These are phyloP conservation scores for Lipophrys pholis DNA, from an alignment of 2,113 vertebrate species.

Conservation along the genomic window DNA sequence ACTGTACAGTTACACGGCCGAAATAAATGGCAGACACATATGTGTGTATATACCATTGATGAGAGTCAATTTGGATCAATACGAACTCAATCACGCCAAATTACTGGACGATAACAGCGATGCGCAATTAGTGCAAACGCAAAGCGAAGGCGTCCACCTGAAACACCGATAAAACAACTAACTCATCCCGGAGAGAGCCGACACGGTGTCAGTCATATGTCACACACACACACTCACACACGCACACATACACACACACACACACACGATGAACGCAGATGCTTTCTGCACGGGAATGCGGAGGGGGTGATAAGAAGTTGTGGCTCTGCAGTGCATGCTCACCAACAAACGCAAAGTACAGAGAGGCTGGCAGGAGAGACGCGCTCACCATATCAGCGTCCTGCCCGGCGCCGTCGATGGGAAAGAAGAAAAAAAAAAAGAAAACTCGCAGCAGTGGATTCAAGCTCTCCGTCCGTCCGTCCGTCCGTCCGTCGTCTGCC, in stretches of 20 bases:
- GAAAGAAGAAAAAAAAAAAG: slow-evolving; percentile 6
- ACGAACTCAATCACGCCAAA: slow-evolving; percentile 12
- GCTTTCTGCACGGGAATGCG: slow-evolving; percentile 9
- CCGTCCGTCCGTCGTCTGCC: slow-evolving; percentile 51
- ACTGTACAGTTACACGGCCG: neutral
- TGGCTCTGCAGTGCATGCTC: slow-evolving; percentile 23
- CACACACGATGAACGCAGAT: slow-evolving; percentile 10
- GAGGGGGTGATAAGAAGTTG: slow-evolving; percentile 45
- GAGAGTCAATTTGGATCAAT: slow-evolving; percentile 1
- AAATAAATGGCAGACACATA: slow-evolving; percentile 9
- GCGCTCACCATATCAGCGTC: slow-evolving; percentile 76
- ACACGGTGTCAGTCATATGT: slow-evolving; percentile 29
- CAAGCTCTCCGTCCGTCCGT: slow-evolving; percentile 38
- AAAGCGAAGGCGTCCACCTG: slow-evolving; percentile 28
- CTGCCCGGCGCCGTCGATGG: slow-evolving; percentile 36
- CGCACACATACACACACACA: neutral
- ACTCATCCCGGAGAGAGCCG: neutral
- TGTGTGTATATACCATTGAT: slow-evolving; percentile 7
- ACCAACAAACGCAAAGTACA: slow-evolving; percentile 23
- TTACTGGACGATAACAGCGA: neutral
- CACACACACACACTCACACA: neutral
- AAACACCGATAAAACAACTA: slow-evolving; percentile 37
- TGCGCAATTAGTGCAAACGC: neutral
- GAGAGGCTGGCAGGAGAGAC: neutral
- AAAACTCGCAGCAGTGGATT: slow-evolving; percentile 44